A percentile compares a stretch with the other conserved stretches of the same genome.
Conservation (phyloP, 1,140 invertebrate species). For the Scylla paramamosain region DNA sequence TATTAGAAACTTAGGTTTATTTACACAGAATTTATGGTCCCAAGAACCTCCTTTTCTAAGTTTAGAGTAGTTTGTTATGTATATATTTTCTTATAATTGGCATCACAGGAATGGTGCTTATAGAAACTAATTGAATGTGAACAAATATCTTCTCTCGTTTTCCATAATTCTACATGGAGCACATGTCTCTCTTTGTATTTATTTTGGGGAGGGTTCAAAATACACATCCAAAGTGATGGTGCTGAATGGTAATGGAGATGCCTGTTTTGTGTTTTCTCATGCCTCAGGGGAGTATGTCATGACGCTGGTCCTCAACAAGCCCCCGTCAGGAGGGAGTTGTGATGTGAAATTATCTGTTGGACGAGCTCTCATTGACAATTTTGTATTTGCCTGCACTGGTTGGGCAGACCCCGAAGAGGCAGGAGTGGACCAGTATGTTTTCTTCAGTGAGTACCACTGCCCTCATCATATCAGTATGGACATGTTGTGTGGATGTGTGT, state of each 20-base stretch:
- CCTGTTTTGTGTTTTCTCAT: background rate
- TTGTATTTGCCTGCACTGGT: constrained; percentile 5
- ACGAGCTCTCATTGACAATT: constrained; percentile 31
- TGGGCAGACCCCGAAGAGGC: constrained; percentile 54
- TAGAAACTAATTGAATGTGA: too few relatives aligned
- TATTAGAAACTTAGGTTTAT: background rate
- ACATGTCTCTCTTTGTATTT: too few relatives aligned
- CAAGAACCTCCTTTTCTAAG: background rate
- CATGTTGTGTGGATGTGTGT: background rate
- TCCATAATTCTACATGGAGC: too few relatives aligned
- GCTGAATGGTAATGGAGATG: too few relatives aligned
- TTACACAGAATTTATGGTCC: background rate
- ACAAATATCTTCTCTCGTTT: too few relatives aligned
- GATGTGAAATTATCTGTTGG: background rate
- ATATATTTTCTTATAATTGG: background rate
- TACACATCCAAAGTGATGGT: too few relatives aligned
- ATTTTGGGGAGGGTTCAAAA: too few relatives aligned
- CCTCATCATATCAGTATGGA: background rate
- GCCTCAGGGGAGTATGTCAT: constrained; percentile 52
- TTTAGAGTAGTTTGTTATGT: background rate
- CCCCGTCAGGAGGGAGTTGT: constrained; percentile 17
- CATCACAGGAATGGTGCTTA: background rate
- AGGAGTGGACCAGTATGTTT: constrained; percentile 55
- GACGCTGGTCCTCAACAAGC: constrained; percentile 59
- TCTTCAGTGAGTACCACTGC: constrained; percentile 30